phyloP scores from a whole-genome alignment of 2,797 vertebrate genomes.

The Oryzias dopingdopingensis region DNA sequence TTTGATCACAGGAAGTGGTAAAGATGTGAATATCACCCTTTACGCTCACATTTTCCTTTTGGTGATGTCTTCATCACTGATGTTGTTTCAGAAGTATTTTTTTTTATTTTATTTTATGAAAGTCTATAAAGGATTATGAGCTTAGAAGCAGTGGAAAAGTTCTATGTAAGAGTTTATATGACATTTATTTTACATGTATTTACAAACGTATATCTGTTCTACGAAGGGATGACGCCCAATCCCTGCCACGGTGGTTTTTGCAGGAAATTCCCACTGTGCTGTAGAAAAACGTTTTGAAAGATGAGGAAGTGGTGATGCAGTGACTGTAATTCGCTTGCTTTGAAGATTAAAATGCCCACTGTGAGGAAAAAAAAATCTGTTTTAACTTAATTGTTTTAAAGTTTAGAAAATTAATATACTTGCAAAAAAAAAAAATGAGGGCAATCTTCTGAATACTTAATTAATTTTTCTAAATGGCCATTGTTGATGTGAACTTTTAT shows the following conservation, averaged over 20 bases:
- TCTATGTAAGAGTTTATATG: slow-evolving; percentile 42
- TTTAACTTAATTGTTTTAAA: slow-evolving; percentile 16
- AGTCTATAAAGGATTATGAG: slow-evolving; percentile 60
- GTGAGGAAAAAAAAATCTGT: not conserved
- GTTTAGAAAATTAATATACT: no score
- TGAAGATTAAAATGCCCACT: slow-evolving; percentile 43
- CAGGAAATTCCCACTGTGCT: slow-evolving; percentile 66
- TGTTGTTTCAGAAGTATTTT: not conserved
- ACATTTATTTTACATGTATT: slow-evolving; percentile 28
- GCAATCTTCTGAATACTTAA: no score
- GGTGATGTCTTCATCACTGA: slow-evolving; percentile 9
- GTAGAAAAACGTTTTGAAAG: slow-evolving; percentile 51
- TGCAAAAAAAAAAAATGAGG: slow-evolving; percentile 5
- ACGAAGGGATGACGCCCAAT: slow-evolving; percentile 39
- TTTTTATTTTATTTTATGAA: slow-evolving; percentile 56
- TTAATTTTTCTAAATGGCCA: no score
- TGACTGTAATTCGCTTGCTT: slow-evolving; percentile 47
- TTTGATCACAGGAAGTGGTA: slow-evolving; percentile 28
- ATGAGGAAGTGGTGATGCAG: slow-evolving; percentile 50
- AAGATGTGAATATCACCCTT: not conserved
- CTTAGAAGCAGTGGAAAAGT: slow-evolving; percentile 26
- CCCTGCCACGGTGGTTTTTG: slow-evolving; percentile 60
- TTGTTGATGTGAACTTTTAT: no score
- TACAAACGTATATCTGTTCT: slow-evolving; percentile 27
- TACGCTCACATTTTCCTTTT: slow-evolving; percentile 13